A percentile compares a stretch with the other conserved stretches of the same genome.
These are phyloP conservation scores for Climacteris rufus DNA, from an alignment of 2,113 vertebrate species.

Conservation along the genomic window DNA sequence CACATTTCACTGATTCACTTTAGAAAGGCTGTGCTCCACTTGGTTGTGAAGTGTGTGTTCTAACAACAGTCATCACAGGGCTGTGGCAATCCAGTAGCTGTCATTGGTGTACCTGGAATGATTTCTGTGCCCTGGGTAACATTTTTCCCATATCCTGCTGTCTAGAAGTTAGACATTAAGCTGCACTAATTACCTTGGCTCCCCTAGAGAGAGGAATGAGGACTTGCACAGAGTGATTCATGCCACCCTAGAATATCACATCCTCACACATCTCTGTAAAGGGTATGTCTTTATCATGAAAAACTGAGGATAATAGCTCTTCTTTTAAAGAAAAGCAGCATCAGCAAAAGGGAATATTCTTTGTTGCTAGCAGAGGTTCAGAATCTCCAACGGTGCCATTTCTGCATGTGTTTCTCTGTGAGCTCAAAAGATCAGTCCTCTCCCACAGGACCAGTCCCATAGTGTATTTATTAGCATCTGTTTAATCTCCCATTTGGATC, in stretches of 20 bases:
- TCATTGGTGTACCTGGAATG: neutral
- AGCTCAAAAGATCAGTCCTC: neutral
- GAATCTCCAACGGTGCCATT: neutral
- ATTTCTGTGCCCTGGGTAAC: neutral
- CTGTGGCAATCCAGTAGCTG: neutral
- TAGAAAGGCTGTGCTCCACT: neutral
- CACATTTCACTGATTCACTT: neutral
- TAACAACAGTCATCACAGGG: accelerated
- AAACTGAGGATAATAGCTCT: neutral
- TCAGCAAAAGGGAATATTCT: neutral
- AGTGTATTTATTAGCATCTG: neutral
- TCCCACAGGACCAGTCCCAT: neutral
- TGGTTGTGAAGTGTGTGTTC: neutral
- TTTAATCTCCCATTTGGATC: neutral
- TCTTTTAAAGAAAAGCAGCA: neutral
- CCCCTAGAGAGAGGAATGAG: neutral
- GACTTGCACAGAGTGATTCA: neutral
- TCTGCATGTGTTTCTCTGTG: neutral
- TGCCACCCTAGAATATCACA: neutral
- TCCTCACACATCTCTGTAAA: neutral
- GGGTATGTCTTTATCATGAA: neutral
- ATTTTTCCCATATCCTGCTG: neutral
- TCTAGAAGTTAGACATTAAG: neutral
- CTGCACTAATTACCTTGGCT: neutral
- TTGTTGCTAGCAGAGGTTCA: neutral